Conservation (phyloP, 2,113 vertebrate species). For the Oncorhynchus nerka region DNA sequence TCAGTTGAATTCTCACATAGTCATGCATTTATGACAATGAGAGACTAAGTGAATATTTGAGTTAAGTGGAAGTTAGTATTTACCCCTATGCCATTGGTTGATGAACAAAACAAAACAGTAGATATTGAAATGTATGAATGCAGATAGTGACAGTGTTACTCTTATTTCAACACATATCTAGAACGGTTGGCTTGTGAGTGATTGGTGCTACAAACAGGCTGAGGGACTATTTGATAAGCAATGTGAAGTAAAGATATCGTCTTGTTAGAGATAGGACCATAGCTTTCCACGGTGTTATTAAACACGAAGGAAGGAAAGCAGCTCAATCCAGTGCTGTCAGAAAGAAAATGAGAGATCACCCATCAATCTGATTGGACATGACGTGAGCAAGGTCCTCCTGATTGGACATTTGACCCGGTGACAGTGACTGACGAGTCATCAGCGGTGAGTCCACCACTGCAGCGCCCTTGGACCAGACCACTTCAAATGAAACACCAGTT, state of each 20-base stretch:
- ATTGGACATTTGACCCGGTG: slow-evolving; percentile 66
- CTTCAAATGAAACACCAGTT: slow-evolving; percentile 45
- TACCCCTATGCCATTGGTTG: too few relatives aligned
- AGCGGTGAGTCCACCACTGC: slow-evolving; percentile 11
- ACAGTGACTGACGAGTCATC: slow-evolving; percentile 67
- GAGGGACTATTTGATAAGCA: too few relatives aligned
- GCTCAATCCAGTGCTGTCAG: background rate
- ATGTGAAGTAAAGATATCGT: background rate
- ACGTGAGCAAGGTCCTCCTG: slow-evolving; percentile 65
- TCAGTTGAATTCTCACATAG: too few relatives aligned
- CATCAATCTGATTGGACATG: slow-evolving; percentile 60
- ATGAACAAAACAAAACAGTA: background rate
- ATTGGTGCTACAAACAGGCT: too few relatives aligned
- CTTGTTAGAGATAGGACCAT: background rate
- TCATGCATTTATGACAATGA: too few relatives aligned
- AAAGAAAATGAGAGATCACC: slow-evolving; percentile 48
- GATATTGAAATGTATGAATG: background rate
- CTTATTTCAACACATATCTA: background rate
- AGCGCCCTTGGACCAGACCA: slow-evolving; percentile 46
- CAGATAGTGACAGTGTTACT: background rate
- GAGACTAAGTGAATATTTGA: too few relatives aligned
- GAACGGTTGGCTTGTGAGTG: background rate
- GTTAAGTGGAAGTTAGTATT: too few relatives aligned
- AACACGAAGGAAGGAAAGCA: background rate
- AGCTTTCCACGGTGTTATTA: background rate